These are phyloP conservation scores for Tetragnatha versicolor DNA, from an alignment of 1,140 invertebrate species.

Conservation along the genomic window DNA sequence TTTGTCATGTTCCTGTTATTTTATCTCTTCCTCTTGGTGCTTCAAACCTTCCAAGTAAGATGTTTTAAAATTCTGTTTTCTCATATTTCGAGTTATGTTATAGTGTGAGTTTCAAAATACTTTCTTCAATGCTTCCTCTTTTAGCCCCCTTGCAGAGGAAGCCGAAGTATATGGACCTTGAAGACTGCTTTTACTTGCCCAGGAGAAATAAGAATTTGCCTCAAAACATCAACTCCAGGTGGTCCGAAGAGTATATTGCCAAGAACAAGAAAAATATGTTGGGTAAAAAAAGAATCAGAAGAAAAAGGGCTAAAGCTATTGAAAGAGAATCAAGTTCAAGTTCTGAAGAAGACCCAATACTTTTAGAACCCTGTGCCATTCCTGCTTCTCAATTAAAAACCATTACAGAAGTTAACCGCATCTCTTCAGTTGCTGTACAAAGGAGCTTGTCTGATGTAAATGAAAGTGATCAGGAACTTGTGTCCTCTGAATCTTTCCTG, in stretches of 20 bases:
- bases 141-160: constrained; percentile 7
- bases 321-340: constrained; percentile 20
- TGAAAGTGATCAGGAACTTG: constrained; percentile 19
- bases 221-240: not conserved
- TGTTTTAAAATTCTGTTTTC: not conserved
- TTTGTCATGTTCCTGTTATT: constrained; percentile 34
- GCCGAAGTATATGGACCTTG: constrained; percentile 3
- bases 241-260: constrained; percentile 4
- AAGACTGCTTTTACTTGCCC: not conserved
- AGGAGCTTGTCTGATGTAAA: constrained; percentile 16
- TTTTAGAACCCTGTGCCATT: constrained; percentile 22
- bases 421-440: not conserved
- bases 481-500: not conserved
- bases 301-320: constrained; percentile 7
- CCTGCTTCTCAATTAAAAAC: constrained; percentile 23
- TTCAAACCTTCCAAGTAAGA: constrained; percentile 16
- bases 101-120: not conserved
- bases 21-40: constrained; percentile 8
- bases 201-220: constrained; percentile 6
- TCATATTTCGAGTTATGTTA: too few species aligned
- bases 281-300: constrained; percentile 23
- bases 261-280: constrained; percentile 7
- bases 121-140: constrained; percentile 2
- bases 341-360: constrained; percentile 22
- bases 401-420: constrained; percentile 1